Evolutionary conservation across 2,797 vertebrate species (phyloP), one percentile per base, ranked within the genome.

Genomic region (Halcyon leucocephala): DNA sequence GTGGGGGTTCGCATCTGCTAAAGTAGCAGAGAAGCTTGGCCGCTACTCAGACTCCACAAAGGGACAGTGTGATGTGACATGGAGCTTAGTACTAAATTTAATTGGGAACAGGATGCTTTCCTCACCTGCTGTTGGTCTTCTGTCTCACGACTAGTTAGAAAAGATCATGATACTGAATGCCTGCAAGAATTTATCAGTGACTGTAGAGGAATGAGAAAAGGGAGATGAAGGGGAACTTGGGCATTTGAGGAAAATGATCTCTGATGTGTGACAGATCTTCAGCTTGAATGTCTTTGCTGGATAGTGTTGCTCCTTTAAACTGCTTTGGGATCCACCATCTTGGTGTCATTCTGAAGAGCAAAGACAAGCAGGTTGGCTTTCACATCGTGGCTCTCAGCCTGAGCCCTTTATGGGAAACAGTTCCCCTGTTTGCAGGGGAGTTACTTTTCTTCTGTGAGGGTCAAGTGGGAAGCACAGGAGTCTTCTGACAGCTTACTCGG

Each of bases 321-420:
- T 76, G 9, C 29, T 66, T n/a, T 55, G 66, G 55, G 64, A 44
- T 44, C 33, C 8, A n/a, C 17, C 12, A 5, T 24, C 48, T 48
- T 4, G 1, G 22, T 10, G 21, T 29, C 17, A 13, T n/a, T 71
- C 26, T 54, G 54, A 33, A 64, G 76, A 89, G 11, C 1, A 7
- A 11, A 1, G 6, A 54, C 85, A 64, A 24, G 3, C 0, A 0
- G 0, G 0, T 4, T 51, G 5, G 5, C 22, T 86, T 86, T 66
- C 14, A 4, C 1, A 3, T 29, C 14, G 1, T 4, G 22, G 44
- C 22, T 70, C 7, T 29, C n/a, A 72, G 26, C n/a, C 60, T 2
- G 3, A 57, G 25, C 16, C 11, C 10, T 15, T 52, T 41, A 15
- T 49, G 46, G 16, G 69, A 66, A 62, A 31, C 12, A 19, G 18